Evolutionary conservation across 2,113 vertebrate genomes (phyloP), one percentile per base, ranked within the genome.

Genomic region (Candoia aspera): DNA sequence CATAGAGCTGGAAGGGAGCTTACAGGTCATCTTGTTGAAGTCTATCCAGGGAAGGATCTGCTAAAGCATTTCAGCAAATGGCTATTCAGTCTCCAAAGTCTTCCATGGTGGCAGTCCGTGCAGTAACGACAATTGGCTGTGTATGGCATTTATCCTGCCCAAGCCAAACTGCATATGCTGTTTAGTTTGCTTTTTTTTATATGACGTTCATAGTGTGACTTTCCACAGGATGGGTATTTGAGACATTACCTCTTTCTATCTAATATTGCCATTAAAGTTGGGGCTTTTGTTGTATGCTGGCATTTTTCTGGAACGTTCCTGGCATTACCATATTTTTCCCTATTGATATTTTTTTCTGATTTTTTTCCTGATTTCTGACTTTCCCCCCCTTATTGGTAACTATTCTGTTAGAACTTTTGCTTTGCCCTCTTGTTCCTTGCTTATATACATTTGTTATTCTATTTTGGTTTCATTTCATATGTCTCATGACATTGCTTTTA

Each of bases 401-500:
- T n/a, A 9, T n/a, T n/a, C 46, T 85, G 33, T 62, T 68, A 53
- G 9, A 54, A 79, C 33, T 86, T 91, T 91, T 91, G n/a, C 8
- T 42, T 87, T 55, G 59, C 21, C 23, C 4, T 2, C 24, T 60
- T 49, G 42, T 55, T 87, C 46, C 68, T 57, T 87, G 90, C 53
- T 73, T 87, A 87, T 37, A 57, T 57, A 6, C 37, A 42, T 86
- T 91, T 91, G 60, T 87, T 11, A 29, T 91, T 91, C 46, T 46
- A n/a, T 64, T 62, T 53, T 62, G 58, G 24, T 54, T 89, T 88
- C 24, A 88, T 88, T 88, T 90, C 21, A 57, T 57, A 54, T 90
- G 88, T 90, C 33, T 90, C 53, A 42, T 83, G 54, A 57, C 33
- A 85, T 33, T 62, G 83, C 17, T 49, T 62, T 91, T 90, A 91